Evolutionary conservation across 2,797 vertebrate species (phyloP), one percentile per base, ranked within the genome.

Genomic region (Spondyliosoma cantharus): DNA sequence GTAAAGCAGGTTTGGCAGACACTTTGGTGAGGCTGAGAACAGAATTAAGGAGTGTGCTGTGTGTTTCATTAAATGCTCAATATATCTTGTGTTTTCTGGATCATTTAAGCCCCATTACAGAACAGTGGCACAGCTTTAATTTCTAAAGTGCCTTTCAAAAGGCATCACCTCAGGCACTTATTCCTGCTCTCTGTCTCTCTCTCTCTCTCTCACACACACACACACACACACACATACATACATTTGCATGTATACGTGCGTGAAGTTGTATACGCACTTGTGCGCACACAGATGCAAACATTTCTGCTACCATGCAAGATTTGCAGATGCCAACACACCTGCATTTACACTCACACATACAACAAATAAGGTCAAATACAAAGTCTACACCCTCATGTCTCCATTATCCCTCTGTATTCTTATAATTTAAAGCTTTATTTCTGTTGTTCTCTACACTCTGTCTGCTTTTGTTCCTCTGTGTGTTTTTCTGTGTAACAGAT

Each of bases 31-130:
- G 82, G 90, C 89, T 85, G 86, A 74, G 84, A 87, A 83, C 82
- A 88, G 90, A 94, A 93, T 94, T 95, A 94, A 91, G 73, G 74
- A 88, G 87, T 91, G 87, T 86, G 93, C 80, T 66, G 80, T 86
- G 85, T 89, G 88, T 95, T 95, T 95, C 95, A 95, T 95, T 95
- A 96, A 95, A 95, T 95, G 94, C 93, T 95, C 95, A 95, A 96
- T 96, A 95, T 92, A 95, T 96, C 94, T 95, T 96, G 93, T 93
- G 94, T 95, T 95, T 96, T 96, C 95, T 96, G 95, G 93, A 93
- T 96, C 95, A 96, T 96, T 96, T 96, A 94, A 95, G 94, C 93
- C 95, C 95, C 95, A 96, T 95, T 95, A 96, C 95, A 95, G 94
- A 92, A 93, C 93, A 95, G 92, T 92, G 89, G 91, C 93, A 94